Evolutionary conservation across 2,888 invertebrate genomes (phyloP).

Genomic region (Tetheella fluctuosa): DNA sequence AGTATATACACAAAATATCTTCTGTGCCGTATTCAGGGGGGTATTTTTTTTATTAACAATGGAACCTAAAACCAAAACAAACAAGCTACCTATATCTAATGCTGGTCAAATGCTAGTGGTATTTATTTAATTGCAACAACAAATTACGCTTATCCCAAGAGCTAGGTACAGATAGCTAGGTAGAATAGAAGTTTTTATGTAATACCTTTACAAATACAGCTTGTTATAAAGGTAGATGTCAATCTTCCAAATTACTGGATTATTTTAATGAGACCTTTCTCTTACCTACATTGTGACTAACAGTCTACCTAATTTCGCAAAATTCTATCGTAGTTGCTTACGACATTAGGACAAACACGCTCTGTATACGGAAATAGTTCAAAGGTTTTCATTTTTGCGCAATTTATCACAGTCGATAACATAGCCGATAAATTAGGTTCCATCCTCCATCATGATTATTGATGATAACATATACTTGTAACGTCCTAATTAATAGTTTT

Average conservation of each 20-base stretch:
- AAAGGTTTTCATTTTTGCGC: not conserved
- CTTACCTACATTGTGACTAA: not conserved
- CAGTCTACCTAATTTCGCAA: not conserved
- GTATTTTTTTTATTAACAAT: no score
- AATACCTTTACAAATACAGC: not conserved
- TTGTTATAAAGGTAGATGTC: conserved; percentile 5
- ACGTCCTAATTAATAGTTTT: no score
- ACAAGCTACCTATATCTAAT: not conserved
- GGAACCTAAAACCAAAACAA: no score
- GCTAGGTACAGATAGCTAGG: no score
- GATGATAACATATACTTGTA: not conserved
- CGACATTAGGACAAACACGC: conserved; percentile 1
- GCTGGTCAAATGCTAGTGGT: not conserved
- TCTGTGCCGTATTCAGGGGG: no score
- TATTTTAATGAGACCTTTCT: conserved; percentile 11
- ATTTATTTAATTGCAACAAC: not conserved
- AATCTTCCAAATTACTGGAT: conserved; percentile 8
- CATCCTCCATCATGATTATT: not conserved
- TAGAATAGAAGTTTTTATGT: not conserved
- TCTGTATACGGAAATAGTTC: not conserved
- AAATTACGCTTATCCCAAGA: not conserved
- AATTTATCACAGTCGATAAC: not conserved
- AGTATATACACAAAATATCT: no score
- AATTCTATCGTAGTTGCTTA: not conserved
- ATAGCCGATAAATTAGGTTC: not conserved